phyloP scores from a whole-genome alignment of 2,113 vertebrate genomes.

The Tragulus kanchil region DNA sequence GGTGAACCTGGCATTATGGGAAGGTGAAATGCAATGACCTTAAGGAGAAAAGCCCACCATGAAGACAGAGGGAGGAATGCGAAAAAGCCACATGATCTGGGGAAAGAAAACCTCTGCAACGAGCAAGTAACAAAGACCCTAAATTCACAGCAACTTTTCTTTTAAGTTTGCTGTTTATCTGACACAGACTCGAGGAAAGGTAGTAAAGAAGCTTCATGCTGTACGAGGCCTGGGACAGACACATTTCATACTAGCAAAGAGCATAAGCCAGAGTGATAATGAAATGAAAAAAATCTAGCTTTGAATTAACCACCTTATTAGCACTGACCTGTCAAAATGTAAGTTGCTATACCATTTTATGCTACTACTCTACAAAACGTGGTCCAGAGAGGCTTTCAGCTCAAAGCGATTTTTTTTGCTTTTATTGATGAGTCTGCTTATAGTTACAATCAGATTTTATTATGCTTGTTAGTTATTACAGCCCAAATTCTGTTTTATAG shows the following conservation, averaged over 20 bases:
- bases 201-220: not conserved
- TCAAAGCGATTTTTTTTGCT: not conserved
- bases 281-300: not conserved
- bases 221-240: not conserved
- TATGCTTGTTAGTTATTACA: not conserved
- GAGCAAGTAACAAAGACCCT: not conserved
- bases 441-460: conserved; percentile 17
- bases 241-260: not conserved
- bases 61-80: not conserved
- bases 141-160: not conserved
- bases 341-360: not conserved
- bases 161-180: not conserved
- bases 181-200: not conserved
- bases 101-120: not conserved
- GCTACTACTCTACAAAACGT: not conserved
- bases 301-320: not conserved
- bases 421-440: not conserved
- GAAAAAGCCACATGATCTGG: not conserved
- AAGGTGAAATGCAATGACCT: not conserved
- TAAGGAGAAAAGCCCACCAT: not conserved
- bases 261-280: not conserved
- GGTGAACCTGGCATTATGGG: not conserved
- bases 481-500: not conserved
- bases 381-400: not conserved
- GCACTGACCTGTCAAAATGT: not conserved